Evolutionary conservation across 2,888 invertebrate species (phyloP).

Genomic region (Aleiodes leptofemur): DNA sequence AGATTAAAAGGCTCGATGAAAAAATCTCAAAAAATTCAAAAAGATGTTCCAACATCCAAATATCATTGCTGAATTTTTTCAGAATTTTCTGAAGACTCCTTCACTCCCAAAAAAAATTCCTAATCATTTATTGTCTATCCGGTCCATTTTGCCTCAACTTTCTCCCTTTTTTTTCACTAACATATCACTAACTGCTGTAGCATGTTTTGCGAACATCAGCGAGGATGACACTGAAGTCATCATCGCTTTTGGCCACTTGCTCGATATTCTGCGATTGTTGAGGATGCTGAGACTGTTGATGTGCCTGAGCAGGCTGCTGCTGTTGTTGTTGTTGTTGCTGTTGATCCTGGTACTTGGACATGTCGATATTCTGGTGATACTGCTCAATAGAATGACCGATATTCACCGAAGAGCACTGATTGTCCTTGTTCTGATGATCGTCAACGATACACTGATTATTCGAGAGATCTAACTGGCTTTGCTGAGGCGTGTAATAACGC

Average conservation of each 20-base stretch:
- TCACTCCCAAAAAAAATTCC: too few relatives aligned
- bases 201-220: conserved; percentile 93
- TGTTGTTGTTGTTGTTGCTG: conserved; percentile 66
- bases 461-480: conserved; percentile 68
- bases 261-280: conserved; percentile 66
- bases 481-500: conserved; percentile 71
- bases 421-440: conserved; percentile 69
- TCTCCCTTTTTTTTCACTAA: background rate
- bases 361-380: conserved; percentile 70
- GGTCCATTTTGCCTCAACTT: too few relatives aligned
- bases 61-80: too few relatives aligned
- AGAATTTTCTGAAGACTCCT: too few relatives aligned
- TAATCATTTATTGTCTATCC: too few relatives aligned
- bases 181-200: conserved; percentile 81
- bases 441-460: conserved; percentile 71
- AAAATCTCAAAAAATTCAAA: too few relatives aligned
- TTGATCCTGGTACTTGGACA: conserved; percentile 70
- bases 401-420: conserved; percentile 64
- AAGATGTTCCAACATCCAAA: too few relatives aligned
- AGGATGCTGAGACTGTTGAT: conserved; percentile 58
- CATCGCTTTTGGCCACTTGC: conserved; percentile 83
- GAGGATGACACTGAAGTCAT: conserved; percentile 92
- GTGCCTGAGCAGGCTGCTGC: conserved; percentile 61
- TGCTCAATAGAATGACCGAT: conserved; percentile 70
- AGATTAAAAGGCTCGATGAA: too few relatives aligned